A percentile compares a stretch with the other conserved stretches of the same genome.
Conservation (phyloP, 2,113 vertebrate species). For the Lasiurus cinereus region DNA sequence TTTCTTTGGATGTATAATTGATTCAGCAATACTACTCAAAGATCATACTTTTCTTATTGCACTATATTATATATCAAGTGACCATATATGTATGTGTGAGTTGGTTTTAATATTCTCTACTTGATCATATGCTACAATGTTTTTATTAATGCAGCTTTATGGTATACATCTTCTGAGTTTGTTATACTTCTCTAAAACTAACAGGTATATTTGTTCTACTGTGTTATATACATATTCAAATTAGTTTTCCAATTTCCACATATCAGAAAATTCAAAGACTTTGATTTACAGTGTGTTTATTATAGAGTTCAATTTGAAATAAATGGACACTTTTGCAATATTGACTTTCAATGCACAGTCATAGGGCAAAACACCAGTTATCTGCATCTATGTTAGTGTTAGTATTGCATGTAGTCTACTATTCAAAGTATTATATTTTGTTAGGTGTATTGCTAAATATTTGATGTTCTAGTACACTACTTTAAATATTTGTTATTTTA, state of each 20-base stretch:
- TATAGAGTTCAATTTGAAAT: constrained; percentile 1
- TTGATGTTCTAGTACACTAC: background rate
- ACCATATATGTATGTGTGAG: background rate
- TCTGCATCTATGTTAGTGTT: background rate
- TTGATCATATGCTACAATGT: background rate
- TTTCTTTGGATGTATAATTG: background rate
- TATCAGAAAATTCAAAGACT: background rate
- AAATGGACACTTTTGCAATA: background rate
- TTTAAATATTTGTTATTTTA: background rate
- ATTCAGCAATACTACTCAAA: background rate
- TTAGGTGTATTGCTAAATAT: background rate
- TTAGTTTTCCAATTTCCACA: background rate
- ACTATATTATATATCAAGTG: background rate
- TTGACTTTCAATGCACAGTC: background rate
- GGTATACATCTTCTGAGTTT: background rate
- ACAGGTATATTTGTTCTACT: background rate
- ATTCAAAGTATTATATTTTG: background rate
- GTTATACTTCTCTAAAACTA: background rate
- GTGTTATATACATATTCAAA: background rate
- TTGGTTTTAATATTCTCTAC: background rate
- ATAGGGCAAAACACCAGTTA: background rate
- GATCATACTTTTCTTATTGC: background rate
- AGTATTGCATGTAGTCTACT: background rate
- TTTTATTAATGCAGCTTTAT: background rate
- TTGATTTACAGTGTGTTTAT: background rate